These are phyloP conservation scores for Dryococelus australis DNA, from an alignment of 2,888 invertebrate species.

Conservation along the genomic window DNA sequence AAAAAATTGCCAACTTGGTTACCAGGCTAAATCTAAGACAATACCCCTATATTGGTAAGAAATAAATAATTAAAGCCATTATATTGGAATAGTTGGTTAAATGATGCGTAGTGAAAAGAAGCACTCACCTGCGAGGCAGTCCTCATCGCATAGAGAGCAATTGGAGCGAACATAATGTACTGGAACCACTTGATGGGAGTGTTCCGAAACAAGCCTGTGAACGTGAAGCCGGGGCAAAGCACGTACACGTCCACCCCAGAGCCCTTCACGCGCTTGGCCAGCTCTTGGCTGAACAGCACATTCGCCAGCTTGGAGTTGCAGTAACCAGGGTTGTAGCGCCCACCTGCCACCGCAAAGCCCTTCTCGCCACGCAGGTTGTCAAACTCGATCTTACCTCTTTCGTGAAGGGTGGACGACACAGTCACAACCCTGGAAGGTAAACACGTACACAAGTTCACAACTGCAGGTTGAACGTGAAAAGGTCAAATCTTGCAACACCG, in stretches of 20 bases:
- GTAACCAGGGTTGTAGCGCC: conserved; percentile 68
- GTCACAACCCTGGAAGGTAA: conserved; percentile 68
- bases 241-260: conserved; percentile 70
- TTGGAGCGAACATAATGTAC: conserved; percentile 72
- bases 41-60: too few species aligned
- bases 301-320: conserved; percentile 82
- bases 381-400: conserved; percentile 72
- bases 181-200: conserved; percentile 72
- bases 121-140: conserved; percentile 69
- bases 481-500: not conserved
- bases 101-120: too few species aligned
- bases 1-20: too few species aligned
- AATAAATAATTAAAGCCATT: too few species aligned
- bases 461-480: not conserved
- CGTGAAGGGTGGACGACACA: conserved; percentile 75
- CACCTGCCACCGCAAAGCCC: conserved; percentile 57
- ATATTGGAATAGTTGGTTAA: too few species aligned
- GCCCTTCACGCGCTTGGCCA: conserved; percentile 65
- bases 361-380: conserved; percentile 70
- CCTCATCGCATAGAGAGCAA: conserved; percentile 75
- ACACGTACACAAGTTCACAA: conserved; percentile 2
- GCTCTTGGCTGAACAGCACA: conserved; percentile 71
- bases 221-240: conserved; percentile 82
- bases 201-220: conserved; percentile 77
- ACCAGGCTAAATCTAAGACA: too few species aligned